Percentiles rank a stretch among this genome's conserved stretches.
phyloP scores from a whole-genome alignment of 2,113 vertebrate species.

The Urocitellus parryii region DNA sequence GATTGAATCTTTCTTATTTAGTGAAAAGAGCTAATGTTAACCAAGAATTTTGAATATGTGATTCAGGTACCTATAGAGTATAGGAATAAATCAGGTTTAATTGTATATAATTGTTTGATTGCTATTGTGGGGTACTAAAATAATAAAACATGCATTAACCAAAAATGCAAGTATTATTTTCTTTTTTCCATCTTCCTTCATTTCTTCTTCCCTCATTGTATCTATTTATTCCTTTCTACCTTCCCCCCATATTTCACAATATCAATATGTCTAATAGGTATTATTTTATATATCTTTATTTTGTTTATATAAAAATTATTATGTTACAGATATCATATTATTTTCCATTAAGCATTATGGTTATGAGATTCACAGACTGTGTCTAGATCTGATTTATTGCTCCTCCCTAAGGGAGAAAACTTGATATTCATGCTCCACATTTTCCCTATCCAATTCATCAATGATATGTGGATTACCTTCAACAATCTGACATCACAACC shows the following conservation, averaged over 20 bases:
- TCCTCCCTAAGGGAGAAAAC: neutral
- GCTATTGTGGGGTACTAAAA: neutral
- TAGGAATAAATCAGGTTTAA: neutral
- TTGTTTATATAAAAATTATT: neutral
- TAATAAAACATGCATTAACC: neutral
- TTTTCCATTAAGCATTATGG: neutral
- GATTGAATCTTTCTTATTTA: neutral
- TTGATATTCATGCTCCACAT: neutral
- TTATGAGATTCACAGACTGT: neutral
- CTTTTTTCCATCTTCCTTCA: neutral
- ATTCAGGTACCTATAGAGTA: neutral
- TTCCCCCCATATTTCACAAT: accelerated
- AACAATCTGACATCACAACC: neutral
- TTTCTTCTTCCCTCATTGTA: neutral
- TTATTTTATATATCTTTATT: neutral
- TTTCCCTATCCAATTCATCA: neutral
- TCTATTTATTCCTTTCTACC: neutral
- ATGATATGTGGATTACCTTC: neutral
- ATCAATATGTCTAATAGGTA: neutral
- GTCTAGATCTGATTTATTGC: neutral
- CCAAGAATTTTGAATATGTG: neutral
- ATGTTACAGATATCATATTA: neutral
- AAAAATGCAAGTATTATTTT: neutral
- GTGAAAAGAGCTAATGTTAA: neutral
- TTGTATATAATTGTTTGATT: neutral